Evolutionary conservation across 1,140 invertebrate genomes (phyloP).

Genomic region (Drosophila sp.): DNA sequence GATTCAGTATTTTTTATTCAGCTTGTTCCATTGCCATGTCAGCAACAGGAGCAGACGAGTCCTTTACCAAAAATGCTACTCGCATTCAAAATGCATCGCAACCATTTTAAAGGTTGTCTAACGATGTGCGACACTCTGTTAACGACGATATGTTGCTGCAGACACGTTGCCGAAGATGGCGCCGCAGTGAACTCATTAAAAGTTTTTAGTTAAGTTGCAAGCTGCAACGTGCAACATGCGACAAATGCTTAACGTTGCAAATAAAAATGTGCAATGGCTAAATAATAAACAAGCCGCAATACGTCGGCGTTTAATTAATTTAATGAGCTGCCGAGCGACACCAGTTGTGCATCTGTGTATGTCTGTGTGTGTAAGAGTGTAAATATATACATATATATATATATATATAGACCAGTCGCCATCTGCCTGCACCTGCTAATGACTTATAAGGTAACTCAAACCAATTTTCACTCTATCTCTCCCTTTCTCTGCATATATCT

Average conservation of each 20-base stretch:
- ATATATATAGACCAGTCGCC: conserved; percentile 11
- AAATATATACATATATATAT: neutral
- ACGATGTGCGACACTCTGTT: conserved; percentile 46
- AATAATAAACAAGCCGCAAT: conserved; percentile 51
- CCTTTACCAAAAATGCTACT: conserved; percentile 35
- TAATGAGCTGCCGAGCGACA: conserved; percentile 65
- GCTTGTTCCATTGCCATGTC: conserved; percentile 46
- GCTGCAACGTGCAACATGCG: conserved; percentile 16
- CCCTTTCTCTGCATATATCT: too few relatives aligned
- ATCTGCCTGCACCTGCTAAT: conserved; percentile 37
- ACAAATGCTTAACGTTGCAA: conserved; percentile 52
- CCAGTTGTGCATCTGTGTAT: neutral
- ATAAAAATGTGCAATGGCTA: conserved; percentile 36
- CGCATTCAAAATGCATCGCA: conserved; percentile 39
- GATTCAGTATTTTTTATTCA: conserved; percentile 2
- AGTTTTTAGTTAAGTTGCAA: conserved; percentile 63
- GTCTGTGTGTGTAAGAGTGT: conserved; percentile 1
- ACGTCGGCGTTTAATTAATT: conserved; percentile 73
- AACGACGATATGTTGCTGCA: conserved; percentile 17
- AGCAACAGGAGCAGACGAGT: conserved; percentile 45
- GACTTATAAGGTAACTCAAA: conserved; percentile 34
- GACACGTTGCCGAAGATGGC: conserved; percentile 20
- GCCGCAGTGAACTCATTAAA: conserved; percentile 80
- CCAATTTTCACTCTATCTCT: too few relatives aligned
- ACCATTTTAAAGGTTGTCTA: conserved; percentile 70